These are phyloP conservation scores for Gallinago media DNA, from an alignment of 2,113 vertebrate genomes.

Conservation along the genomic window DNA sequence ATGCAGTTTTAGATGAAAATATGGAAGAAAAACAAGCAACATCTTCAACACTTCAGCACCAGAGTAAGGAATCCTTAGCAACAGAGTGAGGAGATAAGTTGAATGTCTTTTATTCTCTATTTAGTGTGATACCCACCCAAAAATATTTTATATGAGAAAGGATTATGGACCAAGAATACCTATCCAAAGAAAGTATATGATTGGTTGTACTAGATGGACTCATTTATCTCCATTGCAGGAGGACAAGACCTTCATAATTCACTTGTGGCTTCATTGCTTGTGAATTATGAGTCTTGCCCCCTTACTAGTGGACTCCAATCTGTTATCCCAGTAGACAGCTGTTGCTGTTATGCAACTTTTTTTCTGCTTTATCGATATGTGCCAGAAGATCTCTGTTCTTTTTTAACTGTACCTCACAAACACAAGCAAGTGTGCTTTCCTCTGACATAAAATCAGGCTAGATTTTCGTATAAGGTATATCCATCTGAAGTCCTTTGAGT, in stretches of 20 bases:
- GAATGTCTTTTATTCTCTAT: not conserved
- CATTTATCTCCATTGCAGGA: slow-evolving; percentile 45
- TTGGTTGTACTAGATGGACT: not conserved
- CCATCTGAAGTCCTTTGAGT: not conserved
- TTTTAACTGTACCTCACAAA: not conserved
- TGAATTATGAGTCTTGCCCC: slow-evolving; percentile 37
- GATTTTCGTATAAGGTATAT: not conserved
- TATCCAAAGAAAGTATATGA: not conserved
- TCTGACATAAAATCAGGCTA: slow-evolving; percentile 12
- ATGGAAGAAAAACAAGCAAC: not conserved
- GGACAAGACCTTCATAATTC: slow-evolving; percentile 51
- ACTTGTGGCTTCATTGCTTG: slow-evolving; percentile 43
- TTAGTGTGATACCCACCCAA: not conserved
- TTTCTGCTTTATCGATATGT: not conserved
- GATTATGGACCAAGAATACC: not conserved
- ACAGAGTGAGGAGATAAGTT: not conserved
- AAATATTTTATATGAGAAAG: not conserved
- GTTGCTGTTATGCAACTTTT: not conserved
- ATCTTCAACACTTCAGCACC: not conserved
- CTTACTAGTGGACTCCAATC: not conserved
- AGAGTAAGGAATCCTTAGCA: not conserved
- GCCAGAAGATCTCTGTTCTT: not conserved
- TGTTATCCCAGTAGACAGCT: slow-evolving; percentile 11
- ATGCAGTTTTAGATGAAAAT: not conserved
- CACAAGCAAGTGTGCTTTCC: not conserved